Evolutionary conservation across 2,113 vertebrate genomes (phyloP).

Genomic region (Monopterus albus): DNA sequence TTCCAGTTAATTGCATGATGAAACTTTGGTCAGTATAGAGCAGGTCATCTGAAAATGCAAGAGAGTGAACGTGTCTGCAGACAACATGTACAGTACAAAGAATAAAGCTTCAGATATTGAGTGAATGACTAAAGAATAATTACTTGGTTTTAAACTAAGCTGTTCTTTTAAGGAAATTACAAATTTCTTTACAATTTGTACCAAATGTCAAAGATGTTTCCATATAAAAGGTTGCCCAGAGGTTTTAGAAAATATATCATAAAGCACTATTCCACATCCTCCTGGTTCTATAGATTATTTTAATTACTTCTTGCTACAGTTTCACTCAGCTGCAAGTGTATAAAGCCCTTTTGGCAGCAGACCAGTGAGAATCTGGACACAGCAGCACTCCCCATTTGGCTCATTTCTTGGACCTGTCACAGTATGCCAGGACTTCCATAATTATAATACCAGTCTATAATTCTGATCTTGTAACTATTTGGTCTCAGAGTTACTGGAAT

Average conservation of each 20-base stretch:
- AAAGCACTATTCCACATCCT: background rate
- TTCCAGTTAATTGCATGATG: too few relatives aligned
- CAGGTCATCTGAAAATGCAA: background rate
- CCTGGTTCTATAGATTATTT: background rate
- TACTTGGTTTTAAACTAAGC: background rate
- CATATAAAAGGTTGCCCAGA: background rate
- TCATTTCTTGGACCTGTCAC: slow-evolving; percentile 1
- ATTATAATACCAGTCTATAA: slow-evolving; percentile 63
- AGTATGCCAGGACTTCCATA: slow-evolving; percentile 45
- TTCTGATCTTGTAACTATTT: slow-evolving; percentile 64
- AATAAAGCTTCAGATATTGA: background rate
- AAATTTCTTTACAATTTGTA: too few relatives aligned
- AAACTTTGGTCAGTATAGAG: too few relatives aligned
- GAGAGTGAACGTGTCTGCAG: background rate
- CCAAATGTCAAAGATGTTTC: background rate
- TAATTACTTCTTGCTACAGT: slow-evolving; percentile 14
- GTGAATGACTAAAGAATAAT: background rate
- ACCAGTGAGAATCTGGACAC: slow-evolving; percentile 29
- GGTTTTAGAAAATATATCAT: background rate
- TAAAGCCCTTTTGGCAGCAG: slow-evolving; percentile 23
- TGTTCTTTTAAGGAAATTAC: background rate
- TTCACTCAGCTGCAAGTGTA: slow-evolving; percentile 4
- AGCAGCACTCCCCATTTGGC: slow-evolving; percentile 42
- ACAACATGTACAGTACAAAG: background rate
- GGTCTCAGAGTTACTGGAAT: slow-evolving; percentile 63